A percentile compares a stretch with the other conserved stretches of the same genome.
phyloP scores from a whole-genome alignment of 2,797 vertebrate genomes.

The Potorous gilbertii region DNA sequence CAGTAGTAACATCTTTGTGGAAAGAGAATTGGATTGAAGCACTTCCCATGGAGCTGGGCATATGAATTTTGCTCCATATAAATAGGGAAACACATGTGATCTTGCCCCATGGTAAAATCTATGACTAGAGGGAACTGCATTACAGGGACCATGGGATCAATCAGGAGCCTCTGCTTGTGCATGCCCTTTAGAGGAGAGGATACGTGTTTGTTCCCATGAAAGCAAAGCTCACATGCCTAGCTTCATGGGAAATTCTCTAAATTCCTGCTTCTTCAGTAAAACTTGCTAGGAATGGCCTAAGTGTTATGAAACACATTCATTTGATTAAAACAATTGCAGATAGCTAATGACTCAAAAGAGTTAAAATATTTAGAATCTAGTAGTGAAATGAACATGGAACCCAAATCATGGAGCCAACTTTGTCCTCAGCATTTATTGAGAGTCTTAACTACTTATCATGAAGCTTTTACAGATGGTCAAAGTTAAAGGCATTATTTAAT shows the following conservation, averaged over 20 bases:
- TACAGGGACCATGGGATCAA: neutral
- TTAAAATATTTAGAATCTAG: neutral
- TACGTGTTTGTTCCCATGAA: neutral
- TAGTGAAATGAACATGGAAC: neutral
- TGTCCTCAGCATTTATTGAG: neutral
- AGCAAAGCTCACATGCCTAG: neutral
- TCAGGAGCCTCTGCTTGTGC: neutral
- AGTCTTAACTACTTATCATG: constrained; percentile 59
- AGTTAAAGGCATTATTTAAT: constrained; percentile 64
- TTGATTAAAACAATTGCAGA: neutral
- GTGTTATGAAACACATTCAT: neutral
- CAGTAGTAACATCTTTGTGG: neutral
- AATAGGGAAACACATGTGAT: neutral
- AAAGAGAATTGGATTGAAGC: neutral
- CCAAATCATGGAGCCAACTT: neutral
- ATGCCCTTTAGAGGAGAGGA: neutral
- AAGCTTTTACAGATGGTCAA: constrained; percentile 56
- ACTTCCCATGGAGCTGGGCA: neutral
- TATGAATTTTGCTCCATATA: neutral
- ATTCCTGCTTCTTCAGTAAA: neutral
- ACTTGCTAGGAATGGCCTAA: neutral
- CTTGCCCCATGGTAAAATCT: neutral
- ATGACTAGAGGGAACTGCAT: neutral
- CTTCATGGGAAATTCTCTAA: neutral
- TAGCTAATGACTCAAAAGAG: neutral